Base-by-base conservation (phyloP, 37 sponge, comb jelly and placozoan genomes). In the Ephydatia muelleri region DNA sequence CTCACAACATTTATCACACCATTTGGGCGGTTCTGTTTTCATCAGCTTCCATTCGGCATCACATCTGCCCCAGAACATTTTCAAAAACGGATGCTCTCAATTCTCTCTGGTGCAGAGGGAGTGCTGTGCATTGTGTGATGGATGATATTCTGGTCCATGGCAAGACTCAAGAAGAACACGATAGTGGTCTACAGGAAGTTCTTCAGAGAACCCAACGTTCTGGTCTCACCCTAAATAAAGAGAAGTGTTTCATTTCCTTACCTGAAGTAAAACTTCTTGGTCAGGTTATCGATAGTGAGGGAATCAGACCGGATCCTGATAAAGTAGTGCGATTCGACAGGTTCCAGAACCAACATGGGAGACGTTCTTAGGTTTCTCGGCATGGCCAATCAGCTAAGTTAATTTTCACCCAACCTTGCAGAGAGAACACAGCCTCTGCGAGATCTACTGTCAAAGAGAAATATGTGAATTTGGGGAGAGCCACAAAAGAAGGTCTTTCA, bases 1-100 rank as follows among this genome's bases (percentile, higher is more conserved):
- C 83, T 90, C 65, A 89, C 89, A 57, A 90, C 86, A 11, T 90
- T 90, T 27, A 85, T 85, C 19, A 90, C 90, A 14, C 84, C 80
- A 4, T 79, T 90, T 33, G 90, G 90, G 31, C 77, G 85, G 65
- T 90, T 78, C 34, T 67, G 80, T 32, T 90, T 85, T 49, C 73
- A 76, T 67, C 23, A 82, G 21, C 27, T 79, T 25, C 91, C 86
- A 6, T 90, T 89, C 49, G 81, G 87, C 16, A 77, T 85, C n/a
- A 85, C 78, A 70, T 81, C 86, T 1, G 87, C 81, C 30, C 87
- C 87, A 32, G 87, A 86, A 49, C 75, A 86, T 31, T 86, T 86
- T 70, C 87, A 86, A 33, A 40, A 75, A 67, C 25, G 67, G 35
- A 86, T 80, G 87, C 32, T 65, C 22, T 73, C 71, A 29, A 37